Base-by-base conservation (phyloP, 2,888 invertebrate genomes). In the Gari tellinella region DNA sequence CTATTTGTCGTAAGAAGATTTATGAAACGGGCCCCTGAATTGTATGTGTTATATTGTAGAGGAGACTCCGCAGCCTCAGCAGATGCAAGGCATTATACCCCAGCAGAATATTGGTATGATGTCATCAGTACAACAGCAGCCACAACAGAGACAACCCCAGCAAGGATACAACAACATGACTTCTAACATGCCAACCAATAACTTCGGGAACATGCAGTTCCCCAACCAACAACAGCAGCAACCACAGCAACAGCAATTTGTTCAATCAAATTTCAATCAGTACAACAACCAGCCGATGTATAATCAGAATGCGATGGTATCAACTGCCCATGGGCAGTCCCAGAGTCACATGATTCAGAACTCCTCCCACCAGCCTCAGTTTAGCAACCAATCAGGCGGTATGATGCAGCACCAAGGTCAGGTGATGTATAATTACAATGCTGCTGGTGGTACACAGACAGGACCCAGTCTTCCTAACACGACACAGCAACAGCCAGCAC, bases 391-490 rank as follows among this genome's bases (percentile, higher is more conserved):
- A 7, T 68, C 80, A 14, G 81, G 78, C 23, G 65, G 76, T 31
- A 68, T 69, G 14, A 75, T 56, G 23, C 76, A 68, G 38, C 65
- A 65, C 23, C 72, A 73, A 26, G 73, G 68, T 1, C 73, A 75
- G 64, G 64, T 63, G 48, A 74, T 70, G 31, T 79, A 81, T 25
- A 82, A 81, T 66, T 69, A 72, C 52, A 72, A 75, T 61, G 60
- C 57, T n/a, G 46, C 60, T 12, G 52, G 61, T 23, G 60, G 58
- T 5, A 56, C 57, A 17, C 57, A 45, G 4, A 26, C 72, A 21
- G 79, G 84, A n/a, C 83, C 82, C 21, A 65, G 82, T 15, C 73
- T 86, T 62, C 80, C 84, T 0, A 82, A 78, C 51, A 80, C 83
- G 3, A 80, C 78, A 23, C 83, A 80, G 25, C 81, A 77, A 45